Conservation (phyloP, 2,888 invertebrate genomes). For the Zaprionus bogoriensis region DNA sequence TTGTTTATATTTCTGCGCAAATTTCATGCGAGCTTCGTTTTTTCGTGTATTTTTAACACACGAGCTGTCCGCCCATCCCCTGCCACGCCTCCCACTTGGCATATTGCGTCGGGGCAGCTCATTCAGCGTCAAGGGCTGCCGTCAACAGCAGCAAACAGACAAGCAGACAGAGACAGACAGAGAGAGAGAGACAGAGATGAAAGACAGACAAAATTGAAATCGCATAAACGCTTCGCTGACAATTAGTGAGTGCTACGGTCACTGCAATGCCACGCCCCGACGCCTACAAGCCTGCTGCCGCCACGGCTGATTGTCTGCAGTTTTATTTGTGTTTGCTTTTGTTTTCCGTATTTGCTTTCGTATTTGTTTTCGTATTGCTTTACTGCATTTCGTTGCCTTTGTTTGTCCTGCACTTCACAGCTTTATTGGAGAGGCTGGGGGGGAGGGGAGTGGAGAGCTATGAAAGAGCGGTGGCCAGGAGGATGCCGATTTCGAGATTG, state of each 20-base stretch:
- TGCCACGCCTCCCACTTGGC: background rate
- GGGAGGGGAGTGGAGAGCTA: background rate
- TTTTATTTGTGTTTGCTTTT: constrained; percentile 11
- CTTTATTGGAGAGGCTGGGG: background rate
- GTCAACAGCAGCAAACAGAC: constrained; percentile 26
- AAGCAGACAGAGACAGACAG: background rate
- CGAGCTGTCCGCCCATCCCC: constrained; percentile 33
- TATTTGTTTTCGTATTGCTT: constrained; percentile 17
- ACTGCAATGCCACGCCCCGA: constrained; percentile 37
- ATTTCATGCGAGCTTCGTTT: constrained; percentile 41
- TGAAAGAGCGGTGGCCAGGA: background rate
- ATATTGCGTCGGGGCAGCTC: background rate
- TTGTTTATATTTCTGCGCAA: constrained; percentile 56
- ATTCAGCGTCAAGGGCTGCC: constrained; percentile 45
- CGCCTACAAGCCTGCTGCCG: background rate
- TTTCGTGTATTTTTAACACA: constrained; percentile 67
- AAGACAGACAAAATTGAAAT: constrained; percentile 49
- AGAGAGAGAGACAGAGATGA: background rate
- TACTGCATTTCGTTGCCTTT: constrained; percentile 39
- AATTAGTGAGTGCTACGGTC: constrained; percentile 60
- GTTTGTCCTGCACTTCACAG: constrained; percentile 51
- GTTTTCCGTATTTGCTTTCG: background rate
- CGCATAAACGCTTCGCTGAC: constrained; percentile 63
- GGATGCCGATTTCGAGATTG: no score
- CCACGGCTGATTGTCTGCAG: constrained; percentile 20